These are phyloP conservation scores for Amazona vittata DNA, from an alignment of 2,113 vertebrate species.

Conservation along the genomic window DNA sequence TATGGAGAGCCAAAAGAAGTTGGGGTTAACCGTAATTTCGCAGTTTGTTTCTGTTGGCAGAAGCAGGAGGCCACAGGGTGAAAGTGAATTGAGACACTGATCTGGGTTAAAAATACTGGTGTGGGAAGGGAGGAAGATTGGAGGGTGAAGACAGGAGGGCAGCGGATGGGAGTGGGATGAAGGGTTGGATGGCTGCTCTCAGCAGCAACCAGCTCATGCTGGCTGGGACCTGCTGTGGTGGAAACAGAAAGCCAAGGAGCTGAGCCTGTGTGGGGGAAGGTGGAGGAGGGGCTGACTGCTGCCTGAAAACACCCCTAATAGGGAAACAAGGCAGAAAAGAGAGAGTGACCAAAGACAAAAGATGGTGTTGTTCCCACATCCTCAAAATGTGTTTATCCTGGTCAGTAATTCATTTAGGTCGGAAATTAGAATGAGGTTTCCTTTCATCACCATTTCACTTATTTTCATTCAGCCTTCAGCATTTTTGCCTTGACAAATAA, in stretches of 20 bases:
- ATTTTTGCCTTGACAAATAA: background rate
- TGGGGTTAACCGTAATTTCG: slow-evolving; percentile 1
- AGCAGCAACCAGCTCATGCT: rapidly evolving
- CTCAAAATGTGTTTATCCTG: background rate
- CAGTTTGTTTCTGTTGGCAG: slow-evolving; percentile 29
- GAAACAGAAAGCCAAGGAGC: background rate
- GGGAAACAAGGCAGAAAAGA: background rate
- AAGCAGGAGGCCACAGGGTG: background rate
- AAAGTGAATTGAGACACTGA: background rate
- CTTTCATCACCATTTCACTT: background rate
- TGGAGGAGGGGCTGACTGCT: background rate
- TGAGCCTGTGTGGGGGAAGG: background rate
- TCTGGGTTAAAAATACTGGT: background rate
- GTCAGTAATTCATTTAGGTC: background rate
- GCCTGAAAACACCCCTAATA: background rate
- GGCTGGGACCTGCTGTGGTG: background rate
- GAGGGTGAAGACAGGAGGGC: background rate
- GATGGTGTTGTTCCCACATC: background rate
- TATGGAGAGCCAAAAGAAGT: background rate
- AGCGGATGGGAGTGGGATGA: rapidly evolving
- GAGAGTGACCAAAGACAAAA: background rate
- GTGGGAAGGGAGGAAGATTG: background rate
- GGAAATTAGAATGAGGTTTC: background rate
- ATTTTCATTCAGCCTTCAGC: background rate
- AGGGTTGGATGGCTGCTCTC: background rate